Conservation (phyloP, 2,888 invertebrate species). For the Neoascia interrupta region DNA sequence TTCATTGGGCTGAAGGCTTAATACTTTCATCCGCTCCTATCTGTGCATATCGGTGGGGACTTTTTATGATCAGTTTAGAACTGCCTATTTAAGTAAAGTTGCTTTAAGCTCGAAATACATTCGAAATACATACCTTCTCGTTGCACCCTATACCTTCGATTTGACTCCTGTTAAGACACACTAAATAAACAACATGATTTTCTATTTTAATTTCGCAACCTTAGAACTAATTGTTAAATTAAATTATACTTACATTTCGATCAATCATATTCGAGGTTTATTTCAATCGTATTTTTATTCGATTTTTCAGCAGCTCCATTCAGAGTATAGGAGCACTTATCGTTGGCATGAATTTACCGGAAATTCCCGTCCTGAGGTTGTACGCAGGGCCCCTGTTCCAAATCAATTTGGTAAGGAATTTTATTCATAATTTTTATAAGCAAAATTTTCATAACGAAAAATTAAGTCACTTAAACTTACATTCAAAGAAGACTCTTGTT, state of each 20-base stretch:
- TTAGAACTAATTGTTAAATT: neutral
- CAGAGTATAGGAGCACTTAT: conserved; percentile 96
- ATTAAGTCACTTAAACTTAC: conserved; percentile 30
- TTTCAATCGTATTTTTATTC: neutral
- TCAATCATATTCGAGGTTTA: too few species aligned
- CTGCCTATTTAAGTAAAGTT: too few species aligned
- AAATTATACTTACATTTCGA: too few species aligned
- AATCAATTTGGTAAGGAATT: conserved; percentile 79
- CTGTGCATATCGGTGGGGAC: too few species aligned
- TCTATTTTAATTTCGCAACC: neutral
- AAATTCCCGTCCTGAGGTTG: conserved; percentile 86
- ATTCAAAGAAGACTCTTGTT: conserved; percentile 53
- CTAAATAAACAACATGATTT: neutral
- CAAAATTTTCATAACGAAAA: neutral
- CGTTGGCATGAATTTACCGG: conserved; percentile 96
- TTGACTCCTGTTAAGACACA: too few species aligned
- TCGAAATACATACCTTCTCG: neutral
- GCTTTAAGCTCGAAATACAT: neutral
- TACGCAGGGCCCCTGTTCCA: conserved; percentile 83
- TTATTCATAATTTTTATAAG: neutral
- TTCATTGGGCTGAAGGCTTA: too few species aligned
- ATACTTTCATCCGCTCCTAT: too few species aligned
- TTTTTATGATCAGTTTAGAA: too few species aligned
- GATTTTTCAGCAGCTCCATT: conserved; percentile 87
- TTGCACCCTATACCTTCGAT: neutral